Evolutionary conservation across 2,797 vertebrate genomes (phyloP).

Genomic region (Cossypha niveicapilla): DNA sequence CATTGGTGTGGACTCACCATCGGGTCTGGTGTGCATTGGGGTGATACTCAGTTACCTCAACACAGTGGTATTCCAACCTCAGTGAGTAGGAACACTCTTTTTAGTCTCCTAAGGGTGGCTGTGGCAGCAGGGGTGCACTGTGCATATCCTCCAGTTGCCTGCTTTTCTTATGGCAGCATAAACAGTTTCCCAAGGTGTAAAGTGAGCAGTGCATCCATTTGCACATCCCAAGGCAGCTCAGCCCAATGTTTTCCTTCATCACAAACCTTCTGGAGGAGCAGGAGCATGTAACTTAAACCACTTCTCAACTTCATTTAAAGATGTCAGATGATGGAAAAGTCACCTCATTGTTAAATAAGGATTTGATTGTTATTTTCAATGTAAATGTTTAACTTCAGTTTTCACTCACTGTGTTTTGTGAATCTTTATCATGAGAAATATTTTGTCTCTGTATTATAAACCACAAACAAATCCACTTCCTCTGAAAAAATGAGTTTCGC

Average conservation of each 20-base stretch:
- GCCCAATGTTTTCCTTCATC: background rate
- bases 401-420: background rate
- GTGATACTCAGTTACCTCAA: background rate
- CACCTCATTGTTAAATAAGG: background rate
- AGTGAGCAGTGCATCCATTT: background rate
- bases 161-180: background rate
- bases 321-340: background rate
- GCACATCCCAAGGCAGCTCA: fast-evolving
- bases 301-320: background rate
- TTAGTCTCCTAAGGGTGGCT: background rate
- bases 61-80: background rate
- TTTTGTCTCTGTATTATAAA: background rate
- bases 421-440: background rate
- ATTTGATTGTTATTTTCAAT: background rate
- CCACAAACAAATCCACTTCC: background rate
- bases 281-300: background rate
- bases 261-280: background rate
- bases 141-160: fast-evolving
- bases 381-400: background rate
- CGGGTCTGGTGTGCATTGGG: background rate
- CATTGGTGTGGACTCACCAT: fast-evolving
- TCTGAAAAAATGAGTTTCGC: background rate
- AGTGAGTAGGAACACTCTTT: background rate
- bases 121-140: background rate
- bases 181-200: background rate